A percentile compares a stretch with the other conserved stretches of the same genome.
These are phyloP conservation scores for Drosophila ezoana DNA, from an alignment of 2,888 invertebrate genomes.

Conservation along the genomic window DNA sequence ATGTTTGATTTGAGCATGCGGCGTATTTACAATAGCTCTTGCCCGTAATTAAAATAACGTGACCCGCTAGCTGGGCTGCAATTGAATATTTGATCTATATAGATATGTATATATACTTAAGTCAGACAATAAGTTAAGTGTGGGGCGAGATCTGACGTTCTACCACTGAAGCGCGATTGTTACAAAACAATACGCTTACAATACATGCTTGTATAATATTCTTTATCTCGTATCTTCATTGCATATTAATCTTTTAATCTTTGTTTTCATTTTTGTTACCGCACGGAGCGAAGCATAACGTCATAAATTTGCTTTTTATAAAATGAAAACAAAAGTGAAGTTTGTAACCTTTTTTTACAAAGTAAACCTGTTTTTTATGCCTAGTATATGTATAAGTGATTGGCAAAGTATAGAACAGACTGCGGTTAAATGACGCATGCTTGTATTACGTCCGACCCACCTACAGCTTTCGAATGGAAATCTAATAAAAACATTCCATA, in stretches of 20 bases:
- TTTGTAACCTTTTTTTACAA: slow-evolving; percentile 39
- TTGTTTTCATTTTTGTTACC: slow-evolving; percentile 31
- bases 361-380: slow-evolving; percentile 54
- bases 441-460: slow-evolving; percentile 43
- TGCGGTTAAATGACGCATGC: slow-evolving; percentile 47
- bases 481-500: slow-evolving; percentile 16
- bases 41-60: slow-evolving; percentile 69
- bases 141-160: too few relatives aligned
- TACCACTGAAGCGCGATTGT: too few relatives aligned
- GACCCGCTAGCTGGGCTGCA: slow-evolving; percentile 34
- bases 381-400: slow-evolving; percentile 39
- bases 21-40: slow-evolving; percentile 59
- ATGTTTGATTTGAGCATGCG: neutral
- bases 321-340: slow-evolving; percentile 71
- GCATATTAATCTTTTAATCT: slow-evolving; percentile 21
- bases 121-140: neutral
- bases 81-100: slow-evolving; percentile 17
- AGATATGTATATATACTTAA: neutral
- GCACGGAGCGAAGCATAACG: slow-evolving; percentile 39
- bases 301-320: slow-evolving; percentile 40
- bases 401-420: slow-evolving; percentile 40
- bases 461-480: slow-evolving; percentile 45
- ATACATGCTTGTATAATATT: neutral
- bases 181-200: too few relatives aligned
- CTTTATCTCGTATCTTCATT: slow-evolving; percentile 6